phyloP scores from a whole-genome alignment of 2,888 invertebrate species.

The Drosophila hamatofila region DNA sequence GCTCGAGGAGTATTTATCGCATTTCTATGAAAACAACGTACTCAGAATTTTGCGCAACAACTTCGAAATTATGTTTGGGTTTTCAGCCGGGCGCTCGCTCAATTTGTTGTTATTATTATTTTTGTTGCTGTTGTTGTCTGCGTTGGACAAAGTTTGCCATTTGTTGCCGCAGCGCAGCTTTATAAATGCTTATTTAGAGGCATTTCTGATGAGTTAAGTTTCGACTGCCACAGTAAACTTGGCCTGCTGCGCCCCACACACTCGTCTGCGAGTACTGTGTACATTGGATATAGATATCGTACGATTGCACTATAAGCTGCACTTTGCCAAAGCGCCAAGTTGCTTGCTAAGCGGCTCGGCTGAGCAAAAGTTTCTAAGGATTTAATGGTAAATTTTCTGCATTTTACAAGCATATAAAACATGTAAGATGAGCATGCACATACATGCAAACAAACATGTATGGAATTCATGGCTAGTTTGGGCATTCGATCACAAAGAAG shows the following conservation, averaged over 20 bases:
- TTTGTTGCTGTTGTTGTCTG: slow-evolving; percentile 18
- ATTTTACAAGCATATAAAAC: slow-evolving; percentile 43
- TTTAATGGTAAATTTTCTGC: slow-evolving; percentile 54
- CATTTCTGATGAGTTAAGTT: slow-evolving; percentile 79
- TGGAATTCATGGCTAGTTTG: neutral
- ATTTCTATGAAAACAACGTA: slow-evolving; percentile 80
- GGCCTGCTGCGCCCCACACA: slow-evolving; percentile 21
- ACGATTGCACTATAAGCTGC: slow-evolving; percentile 40
- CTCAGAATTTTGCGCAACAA: slow-evolving; percentile 73
- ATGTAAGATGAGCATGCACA: slow-evolving; percentile 13
- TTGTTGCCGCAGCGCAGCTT: slow-evolving; percentile 67
- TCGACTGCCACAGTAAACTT: slow-evolving; percentile 47
- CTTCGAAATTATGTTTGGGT: slow-evolving; percentile 74
- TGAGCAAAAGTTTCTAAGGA: slow-evolving; percentile 51
- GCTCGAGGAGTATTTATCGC: slow-evolving; percentile 70
- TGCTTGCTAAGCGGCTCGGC: slow-evolving; percentile 56
- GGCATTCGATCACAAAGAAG: slow-evolving; percentile 25
- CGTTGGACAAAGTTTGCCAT: slow-evolving; percentile 62
- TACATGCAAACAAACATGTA: neutral
- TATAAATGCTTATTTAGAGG: slow-evolving; percentile 78
- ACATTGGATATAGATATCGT: slow-evolving; percentile 47
- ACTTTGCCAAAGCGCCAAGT: slow-evolving; percentile 39
- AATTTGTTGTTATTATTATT: slow-evolving; percentile 25
- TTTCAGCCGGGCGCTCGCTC: slow-evolving; percentile 34
- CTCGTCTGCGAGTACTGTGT: too few species aligned